phyloP scores from a whole-genome alignment of 2,113 vertebrate genomes.

The Toxotes chatareus region DNA sequence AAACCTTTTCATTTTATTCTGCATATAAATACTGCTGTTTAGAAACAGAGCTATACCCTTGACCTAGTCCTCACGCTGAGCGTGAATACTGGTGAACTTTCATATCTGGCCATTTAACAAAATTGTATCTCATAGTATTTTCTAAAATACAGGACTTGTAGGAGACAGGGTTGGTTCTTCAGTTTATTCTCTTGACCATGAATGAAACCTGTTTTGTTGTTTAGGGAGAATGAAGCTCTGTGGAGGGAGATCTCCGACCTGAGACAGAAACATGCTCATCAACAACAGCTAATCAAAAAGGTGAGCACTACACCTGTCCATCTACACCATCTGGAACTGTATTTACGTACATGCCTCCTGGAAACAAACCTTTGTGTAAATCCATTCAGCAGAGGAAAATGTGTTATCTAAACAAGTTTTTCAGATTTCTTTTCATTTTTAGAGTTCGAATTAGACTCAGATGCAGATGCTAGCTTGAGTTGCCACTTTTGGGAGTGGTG shows the following conservation, averaged over 20 bases:
- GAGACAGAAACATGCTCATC: slow-evolving; percentile 93
- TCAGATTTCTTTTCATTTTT: too few relatives aligned
- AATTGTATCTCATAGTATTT: too few relatives aligned
- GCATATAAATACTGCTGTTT: too few relatives aligned
- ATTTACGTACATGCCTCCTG: not conserved
- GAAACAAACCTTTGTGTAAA: not conserved
- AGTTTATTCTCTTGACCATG: not conserved
- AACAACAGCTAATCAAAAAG: slow-evolving; percentile 96
- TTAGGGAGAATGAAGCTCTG: slow-evolving; percentile 95
- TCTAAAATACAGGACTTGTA: too few relatives aligned
- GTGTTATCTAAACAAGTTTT: not conserved
- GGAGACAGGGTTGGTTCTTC: not conserved
- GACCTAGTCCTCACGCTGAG: too few relatives aligned
- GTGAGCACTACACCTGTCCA: slow-evolving; percentile 65
- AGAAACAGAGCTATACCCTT: too few relatives aligned
- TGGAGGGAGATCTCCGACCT: slow-evolving; percentile 96
- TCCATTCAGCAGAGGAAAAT: not conserved
- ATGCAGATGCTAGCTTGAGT: not conserved
- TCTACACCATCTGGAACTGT: not conserved
- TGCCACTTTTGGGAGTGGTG: not conserved
- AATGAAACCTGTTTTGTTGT: slow-evolving; percentile 10
- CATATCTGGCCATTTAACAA: too few relatives aligned
- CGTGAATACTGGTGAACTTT: too few relatives aligned
- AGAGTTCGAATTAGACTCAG: too few relatives aligned
- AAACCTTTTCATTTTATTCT: too few relatives aligned